Evolutionary conservation across 1,140 invertebrate genomes (phyloP).

Genomic region (Nautilus pompilius): DNA sequence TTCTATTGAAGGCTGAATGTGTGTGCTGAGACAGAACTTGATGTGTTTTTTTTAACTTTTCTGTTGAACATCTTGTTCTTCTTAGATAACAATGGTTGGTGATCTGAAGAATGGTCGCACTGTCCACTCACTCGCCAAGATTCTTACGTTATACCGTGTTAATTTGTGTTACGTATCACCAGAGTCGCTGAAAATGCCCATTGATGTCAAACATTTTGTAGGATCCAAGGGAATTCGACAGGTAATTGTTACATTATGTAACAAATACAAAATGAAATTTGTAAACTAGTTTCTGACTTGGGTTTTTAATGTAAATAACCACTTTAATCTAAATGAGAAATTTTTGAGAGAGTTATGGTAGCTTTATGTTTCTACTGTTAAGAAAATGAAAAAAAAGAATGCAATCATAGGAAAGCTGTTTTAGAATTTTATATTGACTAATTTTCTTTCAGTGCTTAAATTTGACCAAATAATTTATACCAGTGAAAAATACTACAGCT

Average conservation of each 20-base stretch:
- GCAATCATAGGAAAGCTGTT: too few relatives aligned
- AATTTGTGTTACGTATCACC: conserved; percentile 83
- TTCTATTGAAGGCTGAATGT: neutral
- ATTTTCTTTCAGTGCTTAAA: conserved; percentile 10
- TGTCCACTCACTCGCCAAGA: conserved; percentile 89
- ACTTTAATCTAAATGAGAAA: too few relatives aligned
- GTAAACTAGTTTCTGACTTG: too few relatives aligned
- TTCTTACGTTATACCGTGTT: conserved; percentile 50
- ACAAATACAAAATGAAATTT: too few relatives aligned
- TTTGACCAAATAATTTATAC: too few relatives aligned
- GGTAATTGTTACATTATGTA: too few relatives aligned
- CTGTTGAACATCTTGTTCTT: neutral
- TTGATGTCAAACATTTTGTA: conserved; percentile 77
- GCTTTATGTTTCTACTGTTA: too few relatives aligned
- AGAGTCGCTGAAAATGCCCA: conserved; percentile 81
- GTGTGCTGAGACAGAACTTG: neutral
- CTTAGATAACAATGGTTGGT: conserved; percentile 70
- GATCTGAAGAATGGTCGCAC: conserved; percentile 97
- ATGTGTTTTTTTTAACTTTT: neutral
- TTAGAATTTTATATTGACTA: neutral
- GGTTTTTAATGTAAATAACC: neutral
- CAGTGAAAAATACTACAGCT: too few relatives aligned
- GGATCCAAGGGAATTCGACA: conserved; percentile 74
- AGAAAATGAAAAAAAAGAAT: too few relatives aligned
- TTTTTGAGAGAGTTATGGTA: too few relatives aligned